Conservation (phyloP, 2,113 vertebrate species). For the Gymnobelideus leadbeateri region DNA sequence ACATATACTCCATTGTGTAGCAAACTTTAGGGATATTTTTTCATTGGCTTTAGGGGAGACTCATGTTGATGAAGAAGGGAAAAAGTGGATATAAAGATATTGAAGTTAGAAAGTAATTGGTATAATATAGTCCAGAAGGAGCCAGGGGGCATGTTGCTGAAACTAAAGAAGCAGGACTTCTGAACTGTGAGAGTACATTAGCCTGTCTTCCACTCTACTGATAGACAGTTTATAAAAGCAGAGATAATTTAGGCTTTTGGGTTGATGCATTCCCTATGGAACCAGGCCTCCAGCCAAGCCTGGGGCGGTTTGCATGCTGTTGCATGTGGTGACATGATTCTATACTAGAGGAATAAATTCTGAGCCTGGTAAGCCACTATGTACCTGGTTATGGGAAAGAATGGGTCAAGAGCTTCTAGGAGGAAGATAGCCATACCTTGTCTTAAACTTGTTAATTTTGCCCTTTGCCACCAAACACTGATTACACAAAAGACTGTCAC, state of each 20-base stretch:
- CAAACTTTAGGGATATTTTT: not conserved
- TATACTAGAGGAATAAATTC: not conserved
- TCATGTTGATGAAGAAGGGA: not conserved
- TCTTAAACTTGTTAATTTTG: not conserved
- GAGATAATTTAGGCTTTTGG: not conserved
- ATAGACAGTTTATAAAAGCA: not conserved
- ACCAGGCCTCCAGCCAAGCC: not conserved
- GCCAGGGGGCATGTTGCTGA: not conserved
- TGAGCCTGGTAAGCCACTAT: not conserved
- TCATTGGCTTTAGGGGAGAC: not conserved
- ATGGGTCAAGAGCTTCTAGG: not conserved
- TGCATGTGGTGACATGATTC: not conserved
- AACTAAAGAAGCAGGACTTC: not conserved
- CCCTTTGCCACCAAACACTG: not conserved
- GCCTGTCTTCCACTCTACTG: not conserved
- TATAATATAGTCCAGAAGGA: constrained; percentile 27
- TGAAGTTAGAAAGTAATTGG: constrained; percentile 27
- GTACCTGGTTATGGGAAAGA: not conserved
- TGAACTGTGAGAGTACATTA: not conserved
- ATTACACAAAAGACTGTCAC: not conserved
- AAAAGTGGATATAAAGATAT: not conserved
- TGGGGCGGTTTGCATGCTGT: not conserved
- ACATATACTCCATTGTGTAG: not conserved
- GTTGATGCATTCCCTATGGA: not conserved
- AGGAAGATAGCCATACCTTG: not conserved